Percentiles rank a stretch among this genome's conserved stretches.
Conservation (phyloP, 1,140 invertebrate genomes). For the Thaumatotibia leucotreta region DNA sequence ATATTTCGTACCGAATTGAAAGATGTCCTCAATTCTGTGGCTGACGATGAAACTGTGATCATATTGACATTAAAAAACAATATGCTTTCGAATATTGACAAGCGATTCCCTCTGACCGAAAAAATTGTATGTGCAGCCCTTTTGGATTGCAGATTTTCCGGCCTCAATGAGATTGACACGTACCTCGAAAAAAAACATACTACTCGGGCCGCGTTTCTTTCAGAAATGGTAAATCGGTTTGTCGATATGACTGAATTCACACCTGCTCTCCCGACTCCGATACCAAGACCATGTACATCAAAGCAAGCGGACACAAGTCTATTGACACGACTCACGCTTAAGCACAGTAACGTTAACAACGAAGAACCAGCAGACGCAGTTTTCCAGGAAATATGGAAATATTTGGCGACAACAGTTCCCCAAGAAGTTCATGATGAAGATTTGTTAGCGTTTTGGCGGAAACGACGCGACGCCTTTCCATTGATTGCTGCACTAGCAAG, state of each 20-base stretch:
- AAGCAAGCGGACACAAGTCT: too few relatives aligned
- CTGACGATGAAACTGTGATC: conserved; percentile 16
- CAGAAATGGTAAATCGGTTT: too few relatives aligned
- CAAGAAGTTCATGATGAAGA: conserved; percentile 10
- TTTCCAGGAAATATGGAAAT: too few relatives aligned
- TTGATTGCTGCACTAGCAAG: conserved; percentile 12
- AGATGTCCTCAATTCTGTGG: conserved; percentile 1
- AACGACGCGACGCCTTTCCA: conserved; percentile 11
- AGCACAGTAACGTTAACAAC: too few relatives aligned
- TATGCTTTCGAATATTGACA: conserved; percentile 18
- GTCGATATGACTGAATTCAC: too few relatives aligned
- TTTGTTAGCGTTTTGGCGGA: conserved; percentile 18
- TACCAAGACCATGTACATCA: too few relatives aligned
- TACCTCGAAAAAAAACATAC: not conserved
- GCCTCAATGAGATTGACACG: not conserved
- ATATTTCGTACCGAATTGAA: conserved; percentile 16
- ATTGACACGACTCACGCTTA: too few relatives aligned
- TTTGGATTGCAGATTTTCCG: conserved; percentile 16
- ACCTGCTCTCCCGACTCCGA: too few relatives aligned
- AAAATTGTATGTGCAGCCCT: conserved; percentile 14
- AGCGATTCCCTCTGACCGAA: conserved; percentile 13
- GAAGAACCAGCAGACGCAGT: too few relatives aligned
- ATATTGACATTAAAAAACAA: conserved; percentile 14
- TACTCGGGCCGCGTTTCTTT: too few relatives aligned
- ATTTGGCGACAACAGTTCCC: too few relatives aligned